Evolutionary conservation across 2,113 vertebrate genomes (phyloP), one percentile per base, ranked within the genome.

Genomic region (Ancistrus triradiatus): DNA sequence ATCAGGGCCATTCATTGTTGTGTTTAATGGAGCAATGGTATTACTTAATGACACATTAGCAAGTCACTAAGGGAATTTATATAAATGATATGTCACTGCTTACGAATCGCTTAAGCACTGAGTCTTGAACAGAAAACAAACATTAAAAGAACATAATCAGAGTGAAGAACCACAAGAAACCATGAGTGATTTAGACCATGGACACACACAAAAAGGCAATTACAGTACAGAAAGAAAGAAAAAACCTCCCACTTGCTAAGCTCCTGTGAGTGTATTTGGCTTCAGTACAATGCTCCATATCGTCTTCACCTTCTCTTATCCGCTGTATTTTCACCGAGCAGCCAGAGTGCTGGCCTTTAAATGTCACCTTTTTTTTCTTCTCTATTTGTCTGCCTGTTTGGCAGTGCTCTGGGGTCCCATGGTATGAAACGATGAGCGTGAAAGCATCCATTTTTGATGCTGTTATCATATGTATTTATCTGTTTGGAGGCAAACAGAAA

Each of bases 401-500:
- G 18, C 55, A 27, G 31, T 13, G 27, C 71, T 63, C 25, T 11
- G 40, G 73, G 68, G 53, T 48, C 44, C 74, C 6, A 19, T 21
- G 46, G 18, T 47, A 58, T 57, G 51, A 74, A 69, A 59, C 73
- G 73, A 78, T 64, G 42, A 66, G 27, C 66, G 46, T 46, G 55
- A 77, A 33, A 78, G 55, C 17, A 37, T 44, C 50, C 3, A 10
- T n/a, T 65, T 59, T 56, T 44, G 31, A 68, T 19, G 58, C 61
- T 59, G 78, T 66, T 73, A 73, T 78, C 75, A 22, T 59, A 60
- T 68, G 37, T 59, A 63, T 65, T 60, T 56, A 64, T 72, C 46
- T 48, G 50, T 74, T 81, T 66, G 64, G 80, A 81, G 71, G 73
- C 66, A 61, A 65, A 74, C 57, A 68, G 52, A 49, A 59, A 63